These are phyloP conservation scores for Hoplostethus atlanticus DNA, from an alignment of 2,797 vertebrate genomes.

Conservation along the genomic window DNA sequence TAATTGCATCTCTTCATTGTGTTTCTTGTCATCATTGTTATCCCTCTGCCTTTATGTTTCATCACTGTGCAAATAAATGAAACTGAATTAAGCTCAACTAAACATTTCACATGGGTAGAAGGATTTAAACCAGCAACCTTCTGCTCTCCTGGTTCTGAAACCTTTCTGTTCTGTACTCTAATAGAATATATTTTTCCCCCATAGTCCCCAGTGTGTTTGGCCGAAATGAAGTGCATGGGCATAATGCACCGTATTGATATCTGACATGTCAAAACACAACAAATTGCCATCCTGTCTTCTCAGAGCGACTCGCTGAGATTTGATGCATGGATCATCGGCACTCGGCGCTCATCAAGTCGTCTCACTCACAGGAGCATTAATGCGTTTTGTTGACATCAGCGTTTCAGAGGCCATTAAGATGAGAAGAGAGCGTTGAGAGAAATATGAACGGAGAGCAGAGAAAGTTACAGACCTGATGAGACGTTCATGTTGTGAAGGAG, in stretches of 20 bases:
- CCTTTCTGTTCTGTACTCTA: background rate
- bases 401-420: conserved; percentile 79
- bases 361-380: conserved; percentile 81
- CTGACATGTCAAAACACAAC: conserved; percentile 68
- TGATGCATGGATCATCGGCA: conserved; percentile 75
- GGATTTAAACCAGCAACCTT: background rate
- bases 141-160: background rate
- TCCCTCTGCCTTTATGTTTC: too few relatives aligned
- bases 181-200: background rate
- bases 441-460: conserved; percentile 17
- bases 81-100: too few relatives aligned
- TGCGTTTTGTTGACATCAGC: conserved; percentile 83
- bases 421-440: conserved; percentile 52
- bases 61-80: too few relatives aligned
- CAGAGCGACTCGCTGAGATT: conserved; percentile 63
- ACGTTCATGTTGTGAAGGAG: conserved; percentile 23
- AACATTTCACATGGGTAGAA: background rate
- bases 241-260: conserved; percentile 69
- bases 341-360: conserved; percentile 69
- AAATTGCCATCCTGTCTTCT: conserved; percentile 56
- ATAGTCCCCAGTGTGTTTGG: conserved; percentile 19
- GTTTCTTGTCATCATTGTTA: too few relatives aligned
- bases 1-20: too few relatives aligned
- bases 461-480: conserved; percentile 53
- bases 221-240: conserved; percentile 62